Conservation (phyloP, 2,113 vertebrate species). For the Notarius lentiginosus region DNA sequence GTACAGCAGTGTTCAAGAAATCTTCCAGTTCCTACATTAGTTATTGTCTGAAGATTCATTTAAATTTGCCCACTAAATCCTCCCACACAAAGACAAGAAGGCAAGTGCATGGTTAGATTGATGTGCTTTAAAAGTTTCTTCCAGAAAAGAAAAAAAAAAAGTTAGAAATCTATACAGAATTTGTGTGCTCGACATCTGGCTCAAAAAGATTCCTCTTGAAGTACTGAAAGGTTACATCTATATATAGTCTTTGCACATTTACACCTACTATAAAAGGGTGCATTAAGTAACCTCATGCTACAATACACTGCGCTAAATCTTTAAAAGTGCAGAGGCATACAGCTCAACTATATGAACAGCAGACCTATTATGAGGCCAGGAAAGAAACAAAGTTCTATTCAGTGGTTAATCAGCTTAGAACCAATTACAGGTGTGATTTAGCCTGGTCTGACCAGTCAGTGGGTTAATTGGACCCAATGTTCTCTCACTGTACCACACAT, state of each 20-base stretch:
- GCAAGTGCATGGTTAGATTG: constrained; percentile 42
- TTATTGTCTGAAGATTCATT: constrained; percentile 31
- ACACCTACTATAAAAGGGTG: not conserved
- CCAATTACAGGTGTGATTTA: constrained; percentile 71
- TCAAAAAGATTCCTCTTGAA: not conserved
- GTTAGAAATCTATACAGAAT: constrained; percentile 31
- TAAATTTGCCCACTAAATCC: constrained; percentile 44
- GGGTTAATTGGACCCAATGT: constrained; percentile 58
- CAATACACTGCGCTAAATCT: not conserved
- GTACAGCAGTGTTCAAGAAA: constrained; percentile 28
- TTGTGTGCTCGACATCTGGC: not conserved
- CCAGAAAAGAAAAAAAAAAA: constrained; percentile 29
- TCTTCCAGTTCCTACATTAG: constrained; percentile 16
- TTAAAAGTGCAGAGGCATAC: not conserved
- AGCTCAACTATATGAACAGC: not conserved
- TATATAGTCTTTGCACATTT: constrained; percentile 13
- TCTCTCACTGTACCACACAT: constrained; percentile 50
- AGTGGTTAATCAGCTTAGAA: constrained; percentile 56
- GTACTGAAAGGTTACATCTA: constrained; percentile 19
- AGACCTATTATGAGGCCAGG: constrained; percentile 15
- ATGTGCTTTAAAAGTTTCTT: constrained; percentile 45
- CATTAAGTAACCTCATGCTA: not conserved
- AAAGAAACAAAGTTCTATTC: constrained; percentile 42
- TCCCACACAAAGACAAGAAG: constrained; percentile 43
- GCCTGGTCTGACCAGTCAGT: constrained; percentile 57